Evolutionary conservation across 2,797 vertebrate species (phyloP).

Genomic region (Linurgus olivaceus): DNA sequence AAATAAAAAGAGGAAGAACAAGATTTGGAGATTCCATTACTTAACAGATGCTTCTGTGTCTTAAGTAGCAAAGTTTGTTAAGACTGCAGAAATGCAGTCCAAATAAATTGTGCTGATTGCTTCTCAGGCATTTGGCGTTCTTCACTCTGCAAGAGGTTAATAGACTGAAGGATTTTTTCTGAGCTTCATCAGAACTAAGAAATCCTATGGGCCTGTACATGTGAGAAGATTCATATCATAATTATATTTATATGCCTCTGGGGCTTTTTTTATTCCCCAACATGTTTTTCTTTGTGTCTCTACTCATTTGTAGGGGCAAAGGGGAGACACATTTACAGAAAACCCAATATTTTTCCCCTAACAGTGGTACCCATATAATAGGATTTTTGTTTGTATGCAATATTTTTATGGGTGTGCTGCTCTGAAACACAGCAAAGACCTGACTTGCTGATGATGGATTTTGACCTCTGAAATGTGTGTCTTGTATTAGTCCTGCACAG

Average conservation of each 20-base stretch:
- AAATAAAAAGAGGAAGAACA: background rate
- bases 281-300: background rate
- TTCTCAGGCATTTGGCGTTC: background rate
- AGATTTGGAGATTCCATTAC: background rate
- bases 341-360: background rate
- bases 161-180: background rate
- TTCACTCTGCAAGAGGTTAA: background rate
- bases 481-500: background rate
- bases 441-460: background rate
- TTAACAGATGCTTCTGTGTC: background rate
- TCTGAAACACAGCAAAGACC: background rate
- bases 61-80: background rate
- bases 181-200: background rate
- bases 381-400: background rate
- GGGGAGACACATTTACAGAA: background rate
- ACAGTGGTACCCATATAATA: background rate
- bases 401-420: background rate
- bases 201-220: background rate
- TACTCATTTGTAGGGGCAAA: background rate
- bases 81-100: background rate
- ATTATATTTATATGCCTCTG: background rate
- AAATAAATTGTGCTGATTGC: background rate
- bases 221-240: background rate
- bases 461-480: background rate
- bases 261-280: background rate